Evolutionary conservation across 2,113 vertebrate species (phyloP), one percentile per base, ranked within the genome.

Genomic region (Xiphorhynchus elegans): DNA sequence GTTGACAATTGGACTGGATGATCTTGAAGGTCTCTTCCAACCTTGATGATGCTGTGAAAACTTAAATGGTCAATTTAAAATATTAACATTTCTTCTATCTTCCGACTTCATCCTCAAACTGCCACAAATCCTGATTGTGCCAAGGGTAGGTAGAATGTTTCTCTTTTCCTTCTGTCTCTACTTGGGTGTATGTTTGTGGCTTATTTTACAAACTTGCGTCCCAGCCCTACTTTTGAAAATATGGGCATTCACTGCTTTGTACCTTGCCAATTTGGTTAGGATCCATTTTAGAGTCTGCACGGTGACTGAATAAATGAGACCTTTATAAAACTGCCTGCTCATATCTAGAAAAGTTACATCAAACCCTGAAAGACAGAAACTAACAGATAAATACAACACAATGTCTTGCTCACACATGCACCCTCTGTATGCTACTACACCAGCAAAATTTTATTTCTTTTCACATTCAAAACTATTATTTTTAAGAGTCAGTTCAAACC

Each of bases 191-290:
- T 42, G 55, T 58, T 87, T 94, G 44, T 11, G 6, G 55, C 70
- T 79, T 94, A 89, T 47, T 91, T 75, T 74, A 85, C 87, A 95
- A 68, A 52, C 67, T 77, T 37, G 23, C 33, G 74, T 87, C 58
- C 69, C 58, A 83, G 75, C 46, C 66, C 62, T 79, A 8, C 46
- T 89, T 75, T 59, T 40, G 33, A 68, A 92, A 95, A 87, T 37
- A 62, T 0, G 46, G 49, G 53, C 46, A 85, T 46, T 47, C 62
- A 40, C 35, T 77, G 39, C 53, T 82, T 77, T 68, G 44, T 64
- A 75, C 25, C 47, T 68, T 81, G 80, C 56, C 89, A 84, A 2
- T 76, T 67, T 87, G 89, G 64, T 68, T 52, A 74, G 42, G 23
- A 87, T 81, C 64, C 55, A 56, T 52, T 66, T 73, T 53, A 69